Evolutionary conservation across 2,113 vertebrate genomes (phyloP).

Genomic region (Salvelinus sp.): DNA sequence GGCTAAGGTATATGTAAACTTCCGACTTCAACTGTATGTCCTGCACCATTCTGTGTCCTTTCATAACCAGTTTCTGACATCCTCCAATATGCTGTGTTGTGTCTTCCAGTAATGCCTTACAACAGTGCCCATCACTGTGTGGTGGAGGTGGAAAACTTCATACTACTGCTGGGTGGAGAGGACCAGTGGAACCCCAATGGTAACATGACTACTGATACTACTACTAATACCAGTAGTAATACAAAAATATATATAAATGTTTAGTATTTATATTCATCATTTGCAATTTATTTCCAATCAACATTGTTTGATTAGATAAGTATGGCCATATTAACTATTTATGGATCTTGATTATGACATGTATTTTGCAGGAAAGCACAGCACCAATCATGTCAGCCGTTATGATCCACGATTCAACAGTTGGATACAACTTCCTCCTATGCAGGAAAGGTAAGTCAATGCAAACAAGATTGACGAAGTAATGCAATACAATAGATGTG

Average conservation of each 20-base stretch:
- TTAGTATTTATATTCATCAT: too few species aligned
- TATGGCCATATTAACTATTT: not conserved
- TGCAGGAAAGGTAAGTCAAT: constrained; percentile 92
- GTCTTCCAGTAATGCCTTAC: constrained; percentile 94
- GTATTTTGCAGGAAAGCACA: constrained; percentile 89
- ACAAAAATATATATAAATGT: not conserved
- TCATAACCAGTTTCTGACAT: not conserved
- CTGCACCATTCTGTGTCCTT: not conserved
- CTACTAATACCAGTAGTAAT: not conserved
- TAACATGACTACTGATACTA: constrained; percentile 57
- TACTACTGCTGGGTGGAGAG: constrained; percentile 95
- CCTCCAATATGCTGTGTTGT: constrained; percentile 38
- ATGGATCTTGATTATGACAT: constrained; percentile 4
- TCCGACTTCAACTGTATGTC: not conserved
- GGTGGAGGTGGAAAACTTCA: constrained; percentile 98
- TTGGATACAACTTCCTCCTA: constrained; percentile 98
- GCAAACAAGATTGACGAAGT: not conserved
- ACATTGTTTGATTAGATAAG: too few species aligned
- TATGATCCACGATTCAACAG: constrained; percentile 99
- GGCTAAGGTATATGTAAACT: too few species aligned
- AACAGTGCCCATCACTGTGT: constrained; percentile 99
- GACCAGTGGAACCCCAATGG: constrained; percentile 99
- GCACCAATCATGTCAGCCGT: constrained; percentile 98
- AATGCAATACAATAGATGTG: not conserved
- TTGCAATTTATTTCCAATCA: too few species aligned